Evolutionary conservation across 2,888 invertebrate species (phyloP).

Genomic region (Drosophila ustulata): DNA sequence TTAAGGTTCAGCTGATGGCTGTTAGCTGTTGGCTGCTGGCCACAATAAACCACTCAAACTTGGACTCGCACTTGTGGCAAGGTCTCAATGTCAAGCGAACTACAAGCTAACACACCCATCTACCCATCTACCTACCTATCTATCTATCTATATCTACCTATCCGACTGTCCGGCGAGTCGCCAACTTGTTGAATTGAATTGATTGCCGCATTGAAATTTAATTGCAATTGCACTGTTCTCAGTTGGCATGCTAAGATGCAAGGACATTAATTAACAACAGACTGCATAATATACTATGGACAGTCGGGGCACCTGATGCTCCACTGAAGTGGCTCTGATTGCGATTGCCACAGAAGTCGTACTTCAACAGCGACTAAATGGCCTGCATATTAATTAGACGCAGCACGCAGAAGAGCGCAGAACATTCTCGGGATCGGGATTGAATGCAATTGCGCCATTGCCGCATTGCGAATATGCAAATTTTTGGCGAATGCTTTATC

Average conservation of each 20-base stretch:
- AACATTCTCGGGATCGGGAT: not conserved
- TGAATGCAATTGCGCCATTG: constrained; percentile 21
- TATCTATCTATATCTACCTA: not conserved
- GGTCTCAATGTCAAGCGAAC: constrained; percentile 50
- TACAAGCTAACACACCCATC: not conserved
- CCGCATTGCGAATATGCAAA: constrained; percentile 63
- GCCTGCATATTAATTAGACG: constrained; percentile 71
- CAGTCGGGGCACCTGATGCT: constrained; percentile 33
- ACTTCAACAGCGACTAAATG: constrained; percentile 46
- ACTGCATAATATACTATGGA: not conserved
- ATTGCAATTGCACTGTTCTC: constrained; percentile 66
- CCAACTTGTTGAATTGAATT: constrained; percentile 78
- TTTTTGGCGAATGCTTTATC: constrained; percentile 46
- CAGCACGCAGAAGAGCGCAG: not conserved
- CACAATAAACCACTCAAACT: constrained; percentile 24
- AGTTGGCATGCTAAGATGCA: constrained; percentile 73
- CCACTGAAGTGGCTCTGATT: constrained; percentile 73
- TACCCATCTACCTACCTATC: not conserved
- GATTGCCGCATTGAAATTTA: constrained; percentile 75
- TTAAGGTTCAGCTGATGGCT: constrained; percentile 45
- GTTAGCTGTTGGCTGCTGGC: constrained; percentile 6
- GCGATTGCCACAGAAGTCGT: constrained; percentile 41
- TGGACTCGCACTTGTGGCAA: constrained; percentile 5
- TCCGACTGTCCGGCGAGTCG: constrained; percentile 13
- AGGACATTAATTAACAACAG: constrained; percentile 76